These are phyloP conservation scores for Thamnaconus septentrionalis DNA, from an alignment of 2,113 vertebrate genomes.

Conservation along the genomic window DNA sequence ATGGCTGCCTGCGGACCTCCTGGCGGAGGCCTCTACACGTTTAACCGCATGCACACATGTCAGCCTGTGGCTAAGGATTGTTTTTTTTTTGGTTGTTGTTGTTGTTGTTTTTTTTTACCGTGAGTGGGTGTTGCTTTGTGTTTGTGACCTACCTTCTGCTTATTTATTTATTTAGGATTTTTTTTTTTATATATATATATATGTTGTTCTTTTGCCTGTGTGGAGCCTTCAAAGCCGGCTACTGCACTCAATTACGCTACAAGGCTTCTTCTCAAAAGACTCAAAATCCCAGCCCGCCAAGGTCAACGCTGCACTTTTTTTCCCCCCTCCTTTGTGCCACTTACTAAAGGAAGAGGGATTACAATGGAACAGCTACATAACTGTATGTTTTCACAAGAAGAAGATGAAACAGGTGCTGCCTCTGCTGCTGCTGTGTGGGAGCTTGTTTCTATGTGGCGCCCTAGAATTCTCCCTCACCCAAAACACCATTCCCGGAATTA, in stretches of 20 bases:
- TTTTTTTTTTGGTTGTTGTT: too few relatives aligned
- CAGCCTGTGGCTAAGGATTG: too few relatives aligned
- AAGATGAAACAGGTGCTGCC: constrained; percentile 1
- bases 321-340: constrained; percentile 37
- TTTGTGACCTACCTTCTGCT: too few relatives aligned
- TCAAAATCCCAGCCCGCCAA: constrained; percentile 45
- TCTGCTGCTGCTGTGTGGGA: constrained; percentile 11
- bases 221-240: constrained; percentile 53
- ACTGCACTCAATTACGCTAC: constrained; percentile 62
- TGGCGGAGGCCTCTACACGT: background rate
- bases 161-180: background rate
- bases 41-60: too few relatives aligned
- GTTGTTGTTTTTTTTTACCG: too few relatives aligned
- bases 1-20: constrained; percentile 5
- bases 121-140: too few relatives aligned
- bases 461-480: constrained; percentile 28
- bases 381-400: constrained; percentile 29
- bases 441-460: constrained; percentile 20
- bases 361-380: constrained; percentile 36
- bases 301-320: constrained; percentile 58
- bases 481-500: constrained; percentile 51
- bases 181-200: background rate
- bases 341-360: constrained; percentile 58
- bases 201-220: constrained; percentile 2
- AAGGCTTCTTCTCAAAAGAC: constrained; percentile 58